Evolutionary conservation across 2,113 vertebrate species (phyloP).

Genomic region (Rhinolophus ferrumequinum): DNA sequence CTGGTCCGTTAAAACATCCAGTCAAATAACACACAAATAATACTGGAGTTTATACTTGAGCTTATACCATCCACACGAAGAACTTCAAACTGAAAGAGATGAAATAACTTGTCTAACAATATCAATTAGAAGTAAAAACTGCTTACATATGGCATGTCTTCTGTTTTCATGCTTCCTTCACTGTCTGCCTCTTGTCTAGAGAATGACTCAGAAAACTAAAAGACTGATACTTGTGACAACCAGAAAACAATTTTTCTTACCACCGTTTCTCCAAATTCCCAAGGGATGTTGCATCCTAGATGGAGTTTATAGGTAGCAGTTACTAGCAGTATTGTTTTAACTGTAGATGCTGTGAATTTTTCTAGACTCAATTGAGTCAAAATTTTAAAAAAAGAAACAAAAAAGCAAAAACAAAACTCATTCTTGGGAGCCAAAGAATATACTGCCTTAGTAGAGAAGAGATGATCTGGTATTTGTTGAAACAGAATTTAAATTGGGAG

Average conservation of each 20-base stretch:
- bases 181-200: neutral
- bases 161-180: neutral
- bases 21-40: neutral
- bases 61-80: neutral
- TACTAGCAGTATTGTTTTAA: neutral
- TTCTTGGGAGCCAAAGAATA: neutral
- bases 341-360: neutral
- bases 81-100: constrained; percentile 30
- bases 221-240: neutral
- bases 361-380: neutral
- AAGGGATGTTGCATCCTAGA: neutral
- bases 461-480: neutral
- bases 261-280: neutral
- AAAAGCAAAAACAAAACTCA: neutral
- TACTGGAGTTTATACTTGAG: neutral
- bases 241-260: neutral
- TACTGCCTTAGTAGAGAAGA: neutral
- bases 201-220: neutral
- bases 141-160: neutral
- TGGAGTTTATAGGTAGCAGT: neutral
- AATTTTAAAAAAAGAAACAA: no score
- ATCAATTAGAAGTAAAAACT: neutral
- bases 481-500: neutral
- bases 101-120: neutral
- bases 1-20: neutral